Conservation (phyloP, 2,888 invertebrate genomes). For the Acheta domesticus region DNA sequence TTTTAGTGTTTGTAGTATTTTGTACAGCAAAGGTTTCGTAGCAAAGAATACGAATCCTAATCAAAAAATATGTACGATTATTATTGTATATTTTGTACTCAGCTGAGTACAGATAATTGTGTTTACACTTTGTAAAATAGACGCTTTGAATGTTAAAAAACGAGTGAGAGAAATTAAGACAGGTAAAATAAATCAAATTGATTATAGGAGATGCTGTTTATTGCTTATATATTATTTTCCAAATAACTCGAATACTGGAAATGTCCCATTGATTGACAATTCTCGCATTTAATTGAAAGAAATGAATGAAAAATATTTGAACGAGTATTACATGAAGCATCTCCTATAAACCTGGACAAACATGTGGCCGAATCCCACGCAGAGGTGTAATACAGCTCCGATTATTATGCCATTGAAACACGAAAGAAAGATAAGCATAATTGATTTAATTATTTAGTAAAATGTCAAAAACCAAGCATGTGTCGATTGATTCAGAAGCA, state of each 20-base stretch:
- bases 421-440: slow-evolving; percentile 23
- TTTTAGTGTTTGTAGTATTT: slow-evolving; percentile 49
- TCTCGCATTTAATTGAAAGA: background rate
- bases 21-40: slow-evolving; percentile 44
- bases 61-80: slow-evolving; percentile 32
- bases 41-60: slow-evolving; percentile 21
- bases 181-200: slow-evolving; percentile 24
- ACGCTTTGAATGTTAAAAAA: slow-evolving; percentile 37
- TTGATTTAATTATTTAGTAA: slow-evolving; percentile 18
- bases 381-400: slow-evolving; percentile 31
- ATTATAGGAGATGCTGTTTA: slow-evolving; percentile 31
- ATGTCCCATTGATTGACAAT: slow-evolving; percentile 22
- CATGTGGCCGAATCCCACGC: background rate
- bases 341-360: slow-evolving; percentile 18
- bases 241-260: slow-evolving; percentile 29
- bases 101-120: slow-evolving; percentile 33
- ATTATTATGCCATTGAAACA: slow-evolving; percentile 32
- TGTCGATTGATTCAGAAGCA: background rate
- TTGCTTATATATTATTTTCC: slow-evolving; percentile 33
- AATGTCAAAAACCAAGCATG: background rate
- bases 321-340: background rate
- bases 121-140: slow-evolving; percentile 38
- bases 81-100: slow-evolving; percentile 35
- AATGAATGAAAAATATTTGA: background rate
- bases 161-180: slow-evolving; percentile 22